phyloP scores from a whole-genome alignment of 2,113 vertebrate species.

The Vulpes vulpes region DNA sequence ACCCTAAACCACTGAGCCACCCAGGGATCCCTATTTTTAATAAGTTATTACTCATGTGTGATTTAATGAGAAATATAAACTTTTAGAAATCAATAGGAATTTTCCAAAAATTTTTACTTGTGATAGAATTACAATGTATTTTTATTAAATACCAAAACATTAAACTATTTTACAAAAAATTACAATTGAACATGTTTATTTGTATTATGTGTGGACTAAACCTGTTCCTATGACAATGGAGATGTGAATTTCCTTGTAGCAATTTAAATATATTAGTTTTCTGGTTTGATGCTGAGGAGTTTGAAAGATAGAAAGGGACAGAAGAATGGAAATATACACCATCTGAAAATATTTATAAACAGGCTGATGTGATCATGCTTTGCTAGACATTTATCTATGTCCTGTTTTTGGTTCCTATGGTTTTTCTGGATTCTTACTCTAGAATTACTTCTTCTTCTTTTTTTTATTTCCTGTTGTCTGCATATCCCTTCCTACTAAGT shows the following conservation, averaged over 20 bases:
- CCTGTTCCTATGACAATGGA: neutral
- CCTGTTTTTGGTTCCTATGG: neutral
- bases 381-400: neutral
- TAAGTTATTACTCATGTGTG: neutral
- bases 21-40: neutral
- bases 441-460: neutral
- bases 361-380: neutral
- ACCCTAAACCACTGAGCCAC: too few species aligned
- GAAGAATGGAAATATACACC: neutral
- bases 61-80: neutral
- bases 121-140: neutral
- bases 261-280: constrained; percentile 28
- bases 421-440: neutral
- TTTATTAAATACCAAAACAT: neutral
- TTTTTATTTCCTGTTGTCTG: neutral
- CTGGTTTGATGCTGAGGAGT: neutral
- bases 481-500: neutral
- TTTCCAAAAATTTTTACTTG: neutral
- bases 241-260: neutral
- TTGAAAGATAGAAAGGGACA: neutral
- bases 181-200: neutral
- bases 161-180: neutral
- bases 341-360: neutral
- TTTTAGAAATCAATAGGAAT: neutral
- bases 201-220: neutral